Conservation (phyloP, 1,140 invertebrate genomes). For the Lordiphosa clarofinis region DNA sequence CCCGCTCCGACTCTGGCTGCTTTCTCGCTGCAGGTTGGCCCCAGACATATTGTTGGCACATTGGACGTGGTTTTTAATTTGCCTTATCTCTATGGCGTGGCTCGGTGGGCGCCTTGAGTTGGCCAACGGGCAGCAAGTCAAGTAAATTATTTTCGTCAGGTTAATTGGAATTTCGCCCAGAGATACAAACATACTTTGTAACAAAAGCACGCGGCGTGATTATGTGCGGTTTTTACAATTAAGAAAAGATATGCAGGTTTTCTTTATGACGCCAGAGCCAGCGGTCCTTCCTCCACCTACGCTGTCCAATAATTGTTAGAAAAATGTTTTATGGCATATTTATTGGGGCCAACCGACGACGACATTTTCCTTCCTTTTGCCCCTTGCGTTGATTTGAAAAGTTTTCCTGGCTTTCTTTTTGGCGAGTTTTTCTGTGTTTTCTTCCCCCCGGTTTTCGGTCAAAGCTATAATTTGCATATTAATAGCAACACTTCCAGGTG, state of each 20-base stretch:
- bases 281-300: too few species aligned
- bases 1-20: neutral
- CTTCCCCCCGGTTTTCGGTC: slow-evolving; percentile 7
- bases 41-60: slow-evolving; percentile 48
- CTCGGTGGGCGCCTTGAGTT: slow-evolving; percentile 20
- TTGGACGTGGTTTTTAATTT: slow-evolving; percentile 58
- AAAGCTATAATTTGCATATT: slow-evolving; percentile 24
- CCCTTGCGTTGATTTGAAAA: slow-evolving; percentile 11
- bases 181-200: slow-evolving; percentile 6
- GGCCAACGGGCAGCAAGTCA: slow-evolving; percentile 25
- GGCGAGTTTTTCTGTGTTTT: neutral
- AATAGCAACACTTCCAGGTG: slow-evolving; percentile 17
- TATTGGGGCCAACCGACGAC: slow-evolving; percentile 6
- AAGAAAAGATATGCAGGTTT: slow-evolving; percentile 16
- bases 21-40: slow-evolving; percentile 23
- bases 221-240: slow-evolving; percentile 23
- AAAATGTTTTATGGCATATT: slow-evolving; percentile 19
- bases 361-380: neutral
- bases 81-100: slow-evolving; percentile 33
- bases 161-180: slow-evolving; percentile 50
- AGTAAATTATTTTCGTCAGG: slow-evolving; percentile 51
- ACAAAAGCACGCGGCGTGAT: slow-evolving; percentile 29
- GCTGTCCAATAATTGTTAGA: slow-evolving; percentile 13
- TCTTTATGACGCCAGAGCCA: slow-evolving; percentile 8
- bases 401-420: slow-evolving; percentile 10